Percentiles rank a stretch among this genome's conserved stretches.
These are phyloP conservation scores for Encarsia formosa DNA, from an alignment of 2,888 invertebrate species.

Conservation along the genomic window DNA sequence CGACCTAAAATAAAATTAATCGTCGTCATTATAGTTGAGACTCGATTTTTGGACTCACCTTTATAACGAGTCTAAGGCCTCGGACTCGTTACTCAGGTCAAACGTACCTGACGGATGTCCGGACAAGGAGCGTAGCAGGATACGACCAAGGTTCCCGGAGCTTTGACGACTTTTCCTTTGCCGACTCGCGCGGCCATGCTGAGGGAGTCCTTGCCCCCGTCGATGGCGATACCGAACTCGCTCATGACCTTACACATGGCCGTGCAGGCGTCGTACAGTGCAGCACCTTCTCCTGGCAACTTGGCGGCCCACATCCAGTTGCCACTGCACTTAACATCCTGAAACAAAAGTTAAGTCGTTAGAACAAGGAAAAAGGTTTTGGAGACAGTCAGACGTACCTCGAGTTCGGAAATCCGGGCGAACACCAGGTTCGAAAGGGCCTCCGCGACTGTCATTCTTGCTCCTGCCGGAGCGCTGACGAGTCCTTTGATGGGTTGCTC, in stretches of 20 bases:
- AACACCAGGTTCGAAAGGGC: constrained; percentile 88
- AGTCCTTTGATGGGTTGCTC: constrained; percentile 95
- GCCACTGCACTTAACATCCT: constrained; percentile 97
- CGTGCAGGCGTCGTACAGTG: constrained; percentile 78
- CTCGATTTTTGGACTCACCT: too few relatives aligned
- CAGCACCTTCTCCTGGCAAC: constrained; percentile 85
- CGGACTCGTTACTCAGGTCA: too few relatives aligned
- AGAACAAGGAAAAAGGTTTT: neutral
- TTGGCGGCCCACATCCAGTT: constrained; percentile 99
- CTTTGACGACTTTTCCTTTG: constrained; percentile 62
- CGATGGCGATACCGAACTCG: constrained; percentile 80
- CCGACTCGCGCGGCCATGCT: constrained; percentile 92
- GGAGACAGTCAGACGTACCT: constrained; percentile 46
- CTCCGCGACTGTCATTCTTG: constrained; percentile 91
- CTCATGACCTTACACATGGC: constrained; percentile 86
- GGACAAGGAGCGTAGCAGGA: constrained; percentile 95
- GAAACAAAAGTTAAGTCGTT: constrained; percentile 29
- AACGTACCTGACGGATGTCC: constrained; percentile 66
- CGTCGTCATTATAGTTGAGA: too few relatives aligned
- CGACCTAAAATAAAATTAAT: constrained; percentile 51
- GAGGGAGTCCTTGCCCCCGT: constrained; percentile 96
- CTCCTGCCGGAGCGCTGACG: constrained; percentile 78
- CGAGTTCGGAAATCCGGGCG: constrained; percentile 57
- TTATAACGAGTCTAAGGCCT: too few relatives aligned
- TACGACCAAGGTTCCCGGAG: constrained; percentile 89